phyloP scores from a whole-genome alignment of 2,113 vertebrate species.

The Lasiurus cinereus region DNA sequence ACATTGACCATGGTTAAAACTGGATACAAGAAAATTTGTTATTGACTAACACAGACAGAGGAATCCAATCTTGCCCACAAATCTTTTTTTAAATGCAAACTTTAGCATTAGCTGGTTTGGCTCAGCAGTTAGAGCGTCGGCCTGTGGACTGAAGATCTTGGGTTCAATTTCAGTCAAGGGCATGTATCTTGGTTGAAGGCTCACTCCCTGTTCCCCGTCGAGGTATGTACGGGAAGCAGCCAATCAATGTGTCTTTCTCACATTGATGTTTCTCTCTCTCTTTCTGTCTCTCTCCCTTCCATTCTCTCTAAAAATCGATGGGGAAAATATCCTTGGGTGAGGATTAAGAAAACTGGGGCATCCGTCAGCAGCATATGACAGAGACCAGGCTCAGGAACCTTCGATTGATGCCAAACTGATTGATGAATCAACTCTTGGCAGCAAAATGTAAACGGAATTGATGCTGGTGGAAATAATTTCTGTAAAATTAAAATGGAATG shows the following conservation, averaged over 20 bases:
- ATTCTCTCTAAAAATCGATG: too few relatives aligned
- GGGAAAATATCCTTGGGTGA: too few relatives aligned
- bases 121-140: too few relatives aligned
- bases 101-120: not conserved
- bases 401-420: not conserved
- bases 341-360: not conserved
- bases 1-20: not conserved
- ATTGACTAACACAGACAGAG: not conserved
- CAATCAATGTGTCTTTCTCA: too few relatives aligned
- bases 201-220: too few relatives aligned
- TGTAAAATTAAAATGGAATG: slow-evolving; percentile 26
- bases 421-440: accelerated
- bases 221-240: too few relatives aligned
- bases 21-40: not conserved
- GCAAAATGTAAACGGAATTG: not conserved
- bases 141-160: too few relatives aligned
- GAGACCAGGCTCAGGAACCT: not conserved
- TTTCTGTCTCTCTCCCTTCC: too few relatives aligned
- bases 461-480: not conserved
- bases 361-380: not conserved
- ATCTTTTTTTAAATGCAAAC: not conserved
- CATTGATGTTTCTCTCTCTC: too few relatives aligned
- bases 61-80: not conserved
- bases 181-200: too few relatives aligned
- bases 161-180: too few relatives aligned